Conservation (phyloP, 2,113 vertebrate species). For the Chrysochloris asiatica region DNA sequence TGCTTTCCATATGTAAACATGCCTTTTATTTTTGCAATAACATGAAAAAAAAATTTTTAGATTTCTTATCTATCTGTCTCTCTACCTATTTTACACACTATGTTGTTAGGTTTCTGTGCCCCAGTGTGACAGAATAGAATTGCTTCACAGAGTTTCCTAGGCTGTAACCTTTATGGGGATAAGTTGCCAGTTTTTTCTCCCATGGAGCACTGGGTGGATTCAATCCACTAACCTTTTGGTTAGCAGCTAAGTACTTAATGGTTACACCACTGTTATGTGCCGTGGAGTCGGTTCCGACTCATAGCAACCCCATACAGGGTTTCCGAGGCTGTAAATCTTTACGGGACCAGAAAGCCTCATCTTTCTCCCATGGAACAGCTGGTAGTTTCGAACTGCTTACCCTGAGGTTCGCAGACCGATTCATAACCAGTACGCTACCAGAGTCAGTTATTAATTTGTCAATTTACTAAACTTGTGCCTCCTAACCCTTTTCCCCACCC, state of each 20-base stretch:
- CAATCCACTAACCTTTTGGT: neutral
- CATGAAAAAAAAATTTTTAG: neutral
- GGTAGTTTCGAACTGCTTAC: too few relatives aligned
- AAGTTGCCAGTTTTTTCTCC: neutral
- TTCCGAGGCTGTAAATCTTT: too few relatives aligned
- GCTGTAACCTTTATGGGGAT: neutral
- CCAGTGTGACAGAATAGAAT: neutral
- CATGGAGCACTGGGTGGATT: neutral
- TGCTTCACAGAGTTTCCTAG: neutral
- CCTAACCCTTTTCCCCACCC: neutral
- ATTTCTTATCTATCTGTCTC: neutral
- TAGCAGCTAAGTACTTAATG: neutral
- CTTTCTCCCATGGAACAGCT: too few relatives aligned
- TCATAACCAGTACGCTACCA: fast-evolving
- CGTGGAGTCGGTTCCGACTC: too few relatives aligned
- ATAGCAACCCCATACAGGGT: too few relatives aligned
- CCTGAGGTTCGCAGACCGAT: too few relatives aligned
- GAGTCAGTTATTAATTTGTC: neutral
- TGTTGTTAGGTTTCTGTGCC: neutral
- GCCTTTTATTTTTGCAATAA: neutral
- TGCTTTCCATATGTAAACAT: neutral
- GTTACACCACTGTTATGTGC: neutral
- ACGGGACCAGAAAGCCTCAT: too few relatives aligned
- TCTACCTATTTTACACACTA: neutral
- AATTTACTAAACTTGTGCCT: neutral